Conservation (phyloP, 2,797 vertebrate species). For the Acanthornis magna region DNA sequence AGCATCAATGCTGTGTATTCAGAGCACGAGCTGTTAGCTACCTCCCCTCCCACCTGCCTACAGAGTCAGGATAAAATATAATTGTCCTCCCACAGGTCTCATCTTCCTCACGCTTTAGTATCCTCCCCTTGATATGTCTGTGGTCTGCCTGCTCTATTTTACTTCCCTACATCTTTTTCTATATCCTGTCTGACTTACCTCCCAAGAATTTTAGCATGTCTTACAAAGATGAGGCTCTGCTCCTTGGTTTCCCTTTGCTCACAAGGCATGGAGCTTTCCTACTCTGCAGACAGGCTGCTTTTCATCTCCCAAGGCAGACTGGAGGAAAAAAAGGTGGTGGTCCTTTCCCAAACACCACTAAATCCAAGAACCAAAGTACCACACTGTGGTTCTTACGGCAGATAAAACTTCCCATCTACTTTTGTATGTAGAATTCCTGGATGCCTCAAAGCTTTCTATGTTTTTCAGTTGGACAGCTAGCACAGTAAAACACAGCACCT, state of each 20-base stretch:
- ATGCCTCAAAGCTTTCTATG: not conserved
- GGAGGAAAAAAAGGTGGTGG: not conserved
- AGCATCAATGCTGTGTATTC: not conserved
- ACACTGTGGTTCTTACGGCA: not conserved
- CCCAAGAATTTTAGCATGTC: not conserved
- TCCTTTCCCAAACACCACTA: not conserved
- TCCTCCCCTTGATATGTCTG: not conserved
- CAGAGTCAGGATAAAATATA: not conserved
- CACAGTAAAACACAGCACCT: not conserved
- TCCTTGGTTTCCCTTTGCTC: not conserved
- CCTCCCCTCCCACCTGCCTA: not conserved
- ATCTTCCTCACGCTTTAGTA: not conserved
- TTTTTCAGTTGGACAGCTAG: not conserved
- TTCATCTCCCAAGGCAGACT: rapidly evolving
- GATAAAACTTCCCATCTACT: not conserved
- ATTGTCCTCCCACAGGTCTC: not conserved
- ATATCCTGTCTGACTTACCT: not conserved
- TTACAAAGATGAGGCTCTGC: not conserved
- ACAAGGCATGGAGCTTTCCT: not conserved
- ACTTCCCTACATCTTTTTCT: not conserved
- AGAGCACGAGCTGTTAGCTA: not conserved
- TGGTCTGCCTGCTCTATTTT: not conserved
- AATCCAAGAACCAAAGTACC: not conserved
- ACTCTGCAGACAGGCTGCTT: not conserved
- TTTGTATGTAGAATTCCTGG: rapidly evolving